Base-by-base conservation (phyloP, 1,140 invertebrate species). In the Heliconius hewitsoni region DNA sequence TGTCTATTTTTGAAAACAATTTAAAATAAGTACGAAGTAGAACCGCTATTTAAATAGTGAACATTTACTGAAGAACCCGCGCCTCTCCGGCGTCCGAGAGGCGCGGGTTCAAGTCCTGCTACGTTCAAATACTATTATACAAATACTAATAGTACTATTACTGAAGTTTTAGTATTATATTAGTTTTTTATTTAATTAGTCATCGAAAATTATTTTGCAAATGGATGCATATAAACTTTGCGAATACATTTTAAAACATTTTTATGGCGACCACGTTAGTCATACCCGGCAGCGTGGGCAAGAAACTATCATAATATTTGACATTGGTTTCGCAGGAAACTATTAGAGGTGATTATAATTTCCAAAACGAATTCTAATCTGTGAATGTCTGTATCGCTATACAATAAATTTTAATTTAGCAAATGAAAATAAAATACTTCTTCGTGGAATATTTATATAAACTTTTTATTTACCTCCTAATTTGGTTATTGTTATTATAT, bases 311-410 rank as follows among this genome's bases (percentile, higher is more conserved):
- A 78, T 78, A 78, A 74, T 77, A 74, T 81, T 81, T 78, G 80
- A 78, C 80, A 81, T 81, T 81, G 76, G 76, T 75, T 81, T 78
- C 73, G 76, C 76, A 73, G 46, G 52, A 78, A 71, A 71, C 70
- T 71, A 19, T 71, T 78, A 52, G 34, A 80, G 79, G 82, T 85
- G 77, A 83, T 84, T 85, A 83, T 83, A 81, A 88, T 86, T 79
- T 84, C 82, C 86, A 82, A 83, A 76, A 75, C 82, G 75, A 88
- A 86, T 83, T 82, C 73, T 55, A 57, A 77, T 83, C 82, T 77
- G 79, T 85, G 57, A 79, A 55, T 55, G 39, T 60, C 75, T 70
- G 76, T 66, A 79, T 66, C 30, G 80, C n/a, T 74, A 66, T 4
- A 66, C 60, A 66, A 66, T 66, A 66, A 30, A 66, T 66, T 27